Evolutionary conservation across 2,113 vertebrate species (phyloP), one percentile per base, ranked within the genome.

Genomic region (Onychostoma macrolepis): DNA sequence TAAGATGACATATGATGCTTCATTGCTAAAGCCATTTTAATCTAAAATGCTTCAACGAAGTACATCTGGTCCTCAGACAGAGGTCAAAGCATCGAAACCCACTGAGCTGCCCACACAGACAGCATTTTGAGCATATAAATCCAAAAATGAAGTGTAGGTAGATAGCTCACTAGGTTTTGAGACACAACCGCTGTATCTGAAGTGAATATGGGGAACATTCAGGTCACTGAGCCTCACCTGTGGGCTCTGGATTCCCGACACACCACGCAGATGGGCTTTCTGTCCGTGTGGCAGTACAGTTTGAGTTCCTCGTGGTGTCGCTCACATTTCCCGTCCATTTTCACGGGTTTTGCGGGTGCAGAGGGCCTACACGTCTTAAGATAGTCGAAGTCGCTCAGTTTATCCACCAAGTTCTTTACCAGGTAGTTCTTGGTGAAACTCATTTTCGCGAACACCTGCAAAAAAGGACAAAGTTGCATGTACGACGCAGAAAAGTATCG

Each of bases 371-470:
- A 80, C 0, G 93, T 88, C 0, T 91, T 92, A 86, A 95, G 87
- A 80, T 90, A 92, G 5, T 95, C 93, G 85, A 96, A 87, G 6
- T 94, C 92, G 9, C 94, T 93, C 91, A 96, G 88, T 81, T 94
- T 95, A 77, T 93, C 92, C 88, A 96, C 95, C 12, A 96, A 90
- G 88, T 95, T 96, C 89, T 95, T 94, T 12, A 95, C 95, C 85
- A 95, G 85, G 89, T 95, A 96, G 89, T 96, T 96, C 87, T 95
- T 95, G 4, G 95, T 96, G 88, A 95, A 94, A 33, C 87, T 93
- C 89, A 93, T 94, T 87, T 95, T 95, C 58, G 85, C 92, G 85
- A 96, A 96, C 79, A 95, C 93, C 95, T 96, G 87, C 38, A 77
- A 83, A 81, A n/a, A 26, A 72, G 43, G 11, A 82, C 84, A 48